Percentiles rank a stretch among this genome's conserved stretches.
phyloP scores from a whole-genome alignment of 2,797 vertebrate genomes.

The Chelmon rostratus region DNA sequence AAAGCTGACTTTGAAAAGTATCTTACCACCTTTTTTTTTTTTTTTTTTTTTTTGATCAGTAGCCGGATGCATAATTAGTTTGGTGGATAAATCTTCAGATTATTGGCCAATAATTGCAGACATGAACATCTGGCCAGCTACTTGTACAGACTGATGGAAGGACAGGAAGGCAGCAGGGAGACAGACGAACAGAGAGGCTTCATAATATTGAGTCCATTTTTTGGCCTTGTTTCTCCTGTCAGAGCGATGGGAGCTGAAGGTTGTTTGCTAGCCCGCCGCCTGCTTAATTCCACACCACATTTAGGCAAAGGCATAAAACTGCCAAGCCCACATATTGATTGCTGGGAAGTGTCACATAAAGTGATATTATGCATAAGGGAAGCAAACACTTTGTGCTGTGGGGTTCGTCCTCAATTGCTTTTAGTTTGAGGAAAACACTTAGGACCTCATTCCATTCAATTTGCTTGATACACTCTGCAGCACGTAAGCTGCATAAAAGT shows the following conservation, averaged over 20 bases:
- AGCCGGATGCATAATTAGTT: conserved; percentile 2
- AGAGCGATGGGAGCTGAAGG: conserved; percentile 17
- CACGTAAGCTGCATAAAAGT: conserved; percentile 25
- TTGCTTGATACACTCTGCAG: conserved; percentile 29
- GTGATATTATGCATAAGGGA: conserved; percentile 43
- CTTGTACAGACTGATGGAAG: neutral
- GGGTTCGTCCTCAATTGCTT: conserved; percentile 41
- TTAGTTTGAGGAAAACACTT: conserved; percentile 50
- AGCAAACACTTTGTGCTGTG: conserved; percentile 41
- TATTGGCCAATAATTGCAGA: neutral
- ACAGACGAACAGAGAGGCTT: conserved; percentile 5
- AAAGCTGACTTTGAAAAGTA: neutral
- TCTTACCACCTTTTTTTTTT: neutral
- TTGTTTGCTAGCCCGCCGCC: conserved; percentile 2
- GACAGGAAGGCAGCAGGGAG: neutral
- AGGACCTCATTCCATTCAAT: conserved; percentile 38
- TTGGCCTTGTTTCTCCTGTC: conserved; percentile 6
- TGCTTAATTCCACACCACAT: conserved; percentile 26
- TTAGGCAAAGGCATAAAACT: conserved; percentile 37
- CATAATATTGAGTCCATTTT: neutral
- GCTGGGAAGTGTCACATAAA: conserved; percentile 47
- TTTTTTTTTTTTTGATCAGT: neutral
- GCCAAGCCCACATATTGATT: conserved; percentile 37
- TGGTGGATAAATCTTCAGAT: neutral
- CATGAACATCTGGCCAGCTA: conserved; percentile 29